Percentiles rank a stretch among this genome's conserved stretches.
phyloP scores from a whole-genome alignment of 2,113 vertebrate genomes.

The Gila orcuttii region DNA sequence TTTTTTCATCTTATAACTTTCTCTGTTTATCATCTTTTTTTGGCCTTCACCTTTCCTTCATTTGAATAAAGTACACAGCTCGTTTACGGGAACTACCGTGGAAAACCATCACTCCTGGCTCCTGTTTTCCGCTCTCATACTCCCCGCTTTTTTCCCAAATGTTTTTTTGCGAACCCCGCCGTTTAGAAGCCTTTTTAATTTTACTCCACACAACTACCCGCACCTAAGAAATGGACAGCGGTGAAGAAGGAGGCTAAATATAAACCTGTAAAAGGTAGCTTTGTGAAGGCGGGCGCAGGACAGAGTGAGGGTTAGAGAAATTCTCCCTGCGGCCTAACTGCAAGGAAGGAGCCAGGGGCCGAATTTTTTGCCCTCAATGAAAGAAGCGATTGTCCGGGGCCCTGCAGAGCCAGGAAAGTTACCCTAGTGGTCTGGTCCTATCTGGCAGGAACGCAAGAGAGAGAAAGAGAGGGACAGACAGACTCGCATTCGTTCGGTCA shows the following conservation, averaged over 20 bases:
- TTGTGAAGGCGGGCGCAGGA: slow-evolving; percentile 69
- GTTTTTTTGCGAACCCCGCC: slow-evolving; percentile 65
- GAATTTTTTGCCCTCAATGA: slow-evolving; percentile 73
- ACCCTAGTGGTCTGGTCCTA: slow-evolving; percentile 74
- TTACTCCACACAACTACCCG: slow-evolving; percentile 59
- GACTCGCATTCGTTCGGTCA: not conserved
- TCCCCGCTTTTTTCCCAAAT: slow-evolving; percentile 66
- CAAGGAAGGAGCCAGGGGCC: slow-evolving; percentile 68
- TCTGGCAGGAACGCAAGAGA: slow-evolving; percentile 71
- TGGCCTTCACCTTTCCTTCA: slow-evolving; percentile 65
- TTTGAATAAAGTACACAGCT: slow-evolving; percentile 76
- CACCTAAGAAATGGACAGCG: slow-evolving; percentile 59
- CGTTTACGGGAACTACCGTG: slow-evolving; percentile 72
- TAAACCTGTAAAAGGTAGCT: slow-evolving; percentile 79
- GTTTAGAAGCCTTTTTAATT: slow-evolving; percentile 64
- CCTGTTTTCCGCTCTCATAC: slow-evolving; percentile 54
- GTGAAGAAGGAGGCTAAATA: slow-evolving; percentile 73
- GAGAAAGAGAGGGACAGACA: slow-evolving; percentile 23
- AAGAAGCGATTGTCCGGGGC: slow-evolving; percentile 79
- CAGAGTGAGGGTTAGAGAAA: slow-evolving; percentile 54
- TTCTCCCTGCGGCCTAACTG: slow-evolving; percentile 63
- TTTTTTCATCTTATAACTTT: too few species aligned
- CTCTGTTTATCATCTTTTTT: slow-evolving; percentile 64
- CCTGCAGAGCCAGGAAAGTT: slow-evolving; percentile 80
- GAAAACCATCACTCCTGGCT: slow-evolving; percentile 64